Base-by-base conservation (phyloP, 1,140 invertebrate species). In the Lysiphlebus fabarum region DNA sequence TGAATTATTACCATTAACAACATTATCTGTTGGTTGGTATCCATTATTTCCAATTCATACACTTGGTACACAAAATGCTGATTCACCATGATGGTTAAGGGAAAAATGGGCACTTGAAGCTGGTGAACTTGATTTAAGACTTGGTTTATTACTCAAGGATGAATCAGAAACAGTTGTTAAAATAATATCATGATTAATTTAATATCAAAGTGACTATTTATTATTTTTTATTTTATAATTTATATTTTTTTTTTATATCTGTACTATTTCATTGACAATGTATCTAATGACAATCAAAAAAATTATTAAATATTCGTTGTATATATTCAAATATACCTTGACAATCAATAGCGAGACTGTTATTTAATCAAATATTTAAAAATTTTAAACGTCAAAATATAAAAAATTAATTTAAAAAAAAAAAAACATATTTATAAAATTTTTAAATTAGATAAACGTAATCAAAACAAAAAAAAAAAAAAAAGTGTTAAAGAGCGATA, bases 11-110 rank as follows among this genome's bases (percentile, higher is more conserved):
- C 86, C 90, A 33, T 81, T 93, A 11, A 86, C 87, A 11, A 86
- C 88, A 70, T 82, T 90, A 49, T 90, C 88, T 26, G 85, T 87
- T 56, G 89, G 89, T 43, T 95, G 93, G 93, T 96, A 95, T 78
- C 90, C 90, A 63, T 82, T 96, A 53, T 93, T 92, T 75, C 90
- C 91, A 7, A 90, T 88, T 64, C 85, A 89, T 67, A 86, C 85
- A 37, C 78, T 87, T 17, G 85, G 85, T 47, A 85, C 84, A 8
- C 86, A 88, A 62, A 86, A 84, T 14, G 86, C 87, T 59, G 87
- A 89, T 70, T 89, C 87, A 59, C 87, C 87, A 78, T 87, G 85
- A 87, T 80, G 76, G 78, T 67, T 80, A 59, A 71, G 72, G 69
- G 77, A 79, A 80, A 79, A 78, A 65, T 78, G 78, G 77, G 76